phyloP scores from a whole-genome alignment of 2,888 invertebrate species.

The Stramonita haemastoma region DNA sequence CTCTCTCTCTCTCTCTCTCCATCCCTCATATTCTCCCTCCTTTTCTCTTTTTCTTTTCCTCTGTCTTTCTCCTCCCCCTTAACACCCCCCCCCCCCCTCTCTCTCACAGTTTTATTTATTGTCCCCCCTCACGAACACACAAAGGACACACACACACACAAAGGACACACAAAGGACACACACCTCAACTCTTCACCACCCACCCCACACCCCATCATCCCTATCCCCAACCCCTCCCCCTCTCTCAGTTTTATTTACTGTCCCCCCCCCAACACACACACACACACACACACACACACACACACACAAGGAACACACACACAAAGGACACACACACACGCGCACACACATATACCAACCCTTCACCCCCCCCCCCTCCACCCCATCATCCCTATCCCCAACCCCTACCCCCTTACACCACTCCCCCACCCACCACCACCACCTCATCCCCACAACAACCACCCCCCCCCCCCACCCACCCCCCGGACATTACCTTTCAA shows the following conservation, averaged over 20 bases:
- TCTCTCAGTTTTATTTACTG: too few species aligned
- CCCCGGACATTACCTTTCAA: conserved; percentile 86
- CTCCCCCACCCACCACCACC: background rate
- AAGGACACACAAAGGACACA: background rate
- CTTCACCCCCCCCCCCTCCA: background rate
- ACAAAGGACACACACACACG: background rate
- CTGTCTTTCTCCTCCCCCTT: too few species aligned
- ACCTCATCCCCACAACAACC: background rate
- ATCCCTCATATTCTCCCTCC: too few species aligned
- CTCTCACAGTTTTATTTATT: too few species aligned
- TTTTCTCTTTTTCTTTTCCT: too few species aligned
- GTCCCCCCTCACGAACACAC: too few species aligned
- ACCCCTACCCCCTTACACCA: background rate
- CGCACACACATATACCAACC: background rate
- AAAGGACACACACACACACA: background rate
- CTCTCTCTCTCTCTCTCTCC: too few species aligned
- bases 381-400: background rate
- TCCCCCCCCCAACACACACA: background rate
- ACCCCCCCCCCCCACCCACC: background rate
- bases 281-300: too few species aligned
- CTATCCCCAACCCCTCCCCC: too few species aligned
- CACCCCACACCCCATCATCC: too few species aligned
- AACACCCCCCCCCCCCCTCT: too few species aligned
- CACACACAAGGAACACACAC: too few species aligned
- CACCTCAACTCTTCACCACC: background rate